These are phyloP conservation scores for Aleiodes sp. DNA, from an alignment of 1,140 invertebrate species.

Conservation along the genomic window DNA sequence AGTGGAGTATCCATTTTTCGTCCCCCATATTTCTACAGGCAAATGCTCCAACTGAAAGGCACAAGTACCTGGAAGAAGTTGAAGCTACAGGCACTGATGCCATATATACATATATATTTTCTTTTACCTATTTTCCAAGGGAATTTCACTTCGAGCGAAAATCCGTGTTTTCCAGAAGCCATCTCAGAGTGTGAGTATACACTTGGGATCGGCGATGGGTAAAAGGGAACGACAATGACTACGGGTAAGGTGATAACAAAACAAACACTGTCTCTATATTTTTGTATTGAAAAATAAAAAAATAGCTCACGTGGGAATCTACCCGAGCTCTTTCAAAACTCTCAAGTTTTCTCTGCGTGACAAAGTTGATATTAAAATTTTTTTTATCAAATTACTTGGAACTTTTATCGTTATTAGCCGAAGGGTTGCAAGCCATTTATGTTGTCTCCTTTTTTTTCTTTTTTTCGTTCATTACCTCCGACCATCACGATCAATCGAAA, in stretches of 20 bases:
- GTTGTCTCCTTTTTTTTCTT: not conserved
- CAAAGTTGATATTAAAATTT: too few relatives aligned
- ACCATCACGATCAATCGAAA: conserved; percentile 4
- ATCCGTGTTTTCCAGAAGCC: conserved; percentile 22
- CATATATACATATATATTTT: not conserved
- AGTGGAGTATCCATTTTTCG: too few relatives aligned
- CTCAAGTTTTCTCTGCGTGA: too few relatives aligned
- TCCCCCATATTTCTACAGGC: not conserved
- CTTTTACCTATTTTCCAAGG: not conserved
- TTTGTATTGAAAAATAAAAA: too few relatives aligned
- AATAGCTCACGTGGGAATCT: not conserved
- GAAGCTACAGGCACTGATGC: not conserved
- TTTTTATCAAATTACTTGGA: too few relatives aligned
- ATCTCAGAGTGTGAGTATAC: not conserved
- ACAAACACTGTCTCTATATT: not conserved
- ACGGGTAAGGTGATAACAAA: not conserved
- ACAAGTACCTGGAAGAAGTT: not conserved
- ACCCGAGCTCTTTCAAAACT: not conserved
- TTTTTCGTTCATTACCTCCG: not conserved
- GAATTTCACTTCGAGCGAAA: conserved; percentile 26
- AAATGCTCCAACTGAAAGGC: not conserved
- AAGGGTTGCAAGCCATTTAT: not conserved
- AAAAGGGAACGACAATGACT: not conserved
- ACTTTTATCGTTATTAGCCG: not conserved
- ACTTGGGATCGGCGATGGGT: not conserved